Evolutionary conservation across 2,888 invertebrate genomes (phyloP), one percentile per base, ranked within the genome.

Genomic region (Leucophenga montana): DNA sequence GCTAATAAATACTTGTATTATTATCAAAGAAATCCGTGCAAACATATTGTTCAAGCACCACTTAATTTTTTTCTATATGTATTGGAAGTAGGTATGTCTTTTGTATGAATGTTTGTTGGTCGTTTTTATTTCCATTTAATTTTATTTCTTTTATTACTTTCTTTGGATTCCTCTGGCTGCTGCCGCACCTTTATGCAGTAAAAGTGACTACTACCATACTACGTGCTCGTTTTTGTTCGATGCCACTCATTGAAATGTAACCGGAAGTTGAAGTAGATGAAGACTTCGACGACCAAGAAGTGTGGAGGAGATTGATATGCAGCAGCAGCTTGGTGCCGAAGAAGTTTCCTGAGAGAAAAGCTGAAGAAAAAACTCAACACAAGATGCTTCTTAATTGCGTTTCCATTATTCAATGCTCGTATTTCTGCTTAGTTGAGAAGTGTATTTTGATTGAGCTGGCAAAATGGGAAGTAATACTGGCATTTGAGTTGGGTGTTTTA

Each of bases 351-450:
- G 3, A 22, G 46, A 22, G 22, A 16, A 11, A 48, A 57, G 22
- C n/a, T 22, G n/a, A 64, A 27, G 44, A 18, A 39, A 61, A 61
- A 61, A 20, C 18, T 44, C 18, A 61, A 44, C 16, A 31, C 16
- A 61, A 16, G 44, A 61, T 61, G 61, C 61, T 39, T 44, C 80
- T 81, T 81, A 81, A 81, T 81, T 81, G 81, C 83, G 81, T 81
- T 81, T 74, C 80, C 74, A 80, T 81, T 83, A 82, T 83, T 76
- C 62, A 22, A 46, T 39, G 62, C 62, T 64, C 62, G 62, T 48
- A 64, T 64, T 46, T 64, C 33, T n/a, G 33, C 33, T 59, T 59
- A 48, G 48, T n/a, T 48, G 59, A 64, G 27, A 64, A 64, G 62
- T 64, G 62, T 48, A 64, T 64, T 61, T 64, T 48, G 48, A 64